Evolutionary conservation across 2,113 vertebrate species (phyloP).

Genomic region (Neomonachus schauinslandi): DNA sequence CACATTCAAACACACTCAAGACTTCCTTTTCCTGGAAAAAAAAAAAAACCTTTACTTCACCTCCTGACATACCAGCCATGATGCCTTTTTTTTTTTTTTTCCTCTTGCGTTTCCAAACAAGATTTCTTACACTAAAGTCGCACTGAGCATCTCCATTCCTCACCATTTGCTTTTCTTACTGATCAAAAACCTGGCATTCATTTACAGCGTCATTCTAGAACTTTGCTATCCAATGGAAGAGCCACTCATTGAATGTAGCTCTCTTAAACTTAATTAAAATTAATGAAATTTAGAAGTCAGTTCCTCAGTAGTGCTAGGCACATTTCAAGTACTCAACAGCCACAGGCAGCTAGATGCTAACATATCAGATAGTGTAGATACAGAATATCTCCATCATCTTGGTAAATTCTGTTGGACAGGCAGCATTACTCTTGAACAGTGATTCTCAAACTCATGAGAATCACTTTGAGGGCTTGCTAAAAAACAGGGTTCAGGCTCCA

Average conservation of each 20-base stretch:
- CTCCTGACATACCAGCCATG: neutral
- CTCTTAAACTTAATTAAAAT: slow-evolving; percentile 8
- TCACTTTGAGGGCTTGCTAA: neutral
- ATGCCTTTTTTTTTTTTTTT: neutral
- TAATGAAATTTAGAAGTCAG: neutral
- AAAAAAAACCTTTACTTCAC: neutral
- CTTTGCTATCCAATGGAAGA: neutral
- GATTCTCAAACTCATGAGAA: neutral
- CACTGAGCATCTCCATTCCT: neutral
- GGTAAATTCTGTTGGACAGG: rapidly evolving
- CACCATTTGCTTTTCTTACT: neutral
- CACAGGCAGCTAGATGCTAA: neutral
- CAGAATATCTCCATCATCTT: neutral
- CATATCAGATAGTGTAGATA: neutral
- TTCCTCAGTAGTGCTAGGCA: neutral
- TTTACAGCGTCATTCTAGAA: neutral
- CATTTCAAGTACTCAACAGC: neutral
- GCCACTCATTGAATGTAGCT: neutral
- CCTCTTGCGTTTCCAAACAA: neutral
- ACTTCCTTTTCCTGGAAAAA: neutral
- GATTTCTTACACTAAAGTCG: neutral
- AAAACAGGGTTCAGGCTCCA: neutral
- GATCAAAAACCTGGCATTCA: neutral
- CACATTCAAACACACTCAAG: neutral
- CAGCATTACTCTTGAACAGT: neutral